Percentiles rank a stretch among this genome's conserved stretches.
Conservation (phyloP, 2,888 invertebrate genomes). For the Oscheius sp. region DNA sequence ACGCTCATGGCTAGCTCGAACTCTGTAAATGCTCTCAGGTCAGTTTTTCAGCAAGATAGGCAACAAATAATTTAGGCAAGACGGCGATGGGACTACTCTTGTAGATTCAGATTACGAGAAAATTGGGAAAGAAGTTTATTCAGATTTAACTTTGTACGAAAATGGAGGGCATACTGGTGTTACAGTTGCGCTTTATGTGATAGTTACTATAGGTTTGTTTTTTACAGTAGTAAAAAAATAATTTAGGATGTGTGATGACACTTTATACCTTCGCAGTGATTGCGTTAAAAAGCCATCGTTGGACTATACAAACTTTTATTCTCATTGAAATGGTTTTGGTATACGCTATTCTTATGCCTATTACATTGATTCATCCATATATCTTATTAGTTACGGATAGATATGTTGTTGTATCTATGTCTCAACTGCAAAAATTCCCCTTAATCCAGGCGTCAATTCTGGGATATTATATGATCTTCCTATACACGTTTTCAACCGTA, state of each 20-base stretch:
- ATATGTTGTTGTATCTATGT: background rate
- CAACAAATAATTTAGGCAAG: background rate
- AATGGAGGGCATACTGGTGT: slow-evolving; percentile 4
- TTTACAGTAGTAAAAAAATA: background rate
- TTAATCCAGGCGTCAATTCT: background rate
- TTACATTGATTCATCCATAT: slow-evolving; percentile 3
- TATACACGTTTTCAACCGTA: slow-evolving; percentile 14
- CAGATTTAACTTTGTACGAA: background rate
- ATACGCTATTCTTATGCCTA: slow-evolving; percentile 2
- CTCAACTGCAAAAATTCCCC: background rate
- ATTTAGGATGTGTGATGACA: background rate
- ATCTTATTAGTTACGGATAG: background rate
- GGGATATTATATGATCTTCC: background rate
- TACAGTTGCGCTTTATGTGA: background rate
- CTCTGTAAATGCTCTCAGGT: slow-evolving; percentile 61
- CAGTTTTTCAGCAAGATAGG: background rate
- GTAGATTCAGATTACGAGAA: background rate
- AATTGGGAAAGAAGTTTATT: background rate
- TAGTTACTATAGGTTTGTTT: slow-evolving; percentile 1
- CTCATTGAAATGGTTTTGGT: slow-evolving; percentile 11
- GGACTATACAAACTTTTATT: slow-evolving; percentile 11
- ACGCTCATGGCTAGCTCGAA: slow-evolving; percentile 84
- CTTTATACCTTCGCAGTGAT: background rate
- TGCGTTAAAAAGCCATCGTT: background rate
- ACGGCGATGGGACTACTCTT: no score